Evolutionary conservation across 2,888 invertebrate genomes (phyloP).

Genomic region (Erebia palarica): DNA sequence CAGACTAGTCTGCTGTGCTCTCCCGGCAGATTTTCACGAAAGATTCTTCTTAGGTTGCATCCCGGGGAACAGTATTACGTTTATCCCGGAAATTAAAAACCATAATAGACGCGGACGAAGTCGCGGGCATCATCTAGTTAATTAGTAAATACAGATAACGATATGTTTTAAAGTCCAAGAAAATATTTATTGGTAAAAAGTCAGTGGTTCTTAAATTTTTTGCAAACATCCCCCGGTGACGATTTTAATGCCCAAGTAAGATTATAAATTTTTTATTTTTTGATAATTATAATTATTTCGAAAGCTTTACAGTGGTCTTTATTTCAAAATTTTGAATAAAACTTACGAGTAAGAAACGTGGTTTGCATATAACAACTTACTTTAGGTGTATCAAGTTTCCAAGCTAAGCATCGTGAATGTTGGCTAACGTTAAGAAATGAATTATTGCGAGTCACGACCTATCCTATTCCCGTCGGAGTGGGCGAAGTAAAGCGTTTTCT

Average conservation of each 20-base stretch:
- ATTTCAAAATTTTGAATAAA: not conserved
- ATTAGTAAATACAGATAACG: no score
- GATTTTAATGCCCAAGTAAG: not conserved
- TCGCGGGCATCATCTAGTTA: no score
- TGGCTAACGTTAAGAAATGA: conserved; percentile 36
- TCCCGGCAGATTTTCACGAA: no score
- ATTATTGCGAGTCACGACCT: conserved; percentile 38
- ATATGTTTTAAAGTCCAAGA: no score
- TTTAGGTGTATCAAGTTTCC: not conserved
- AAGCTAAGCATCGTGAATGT: conserved; percentile 29
- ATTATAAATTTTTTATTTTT: not conserved
- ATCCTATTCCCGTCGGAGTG: conserved; percentile 35
- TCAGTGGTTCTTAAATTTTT: conserved; percentile 18
- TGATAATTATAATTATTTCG: no score
- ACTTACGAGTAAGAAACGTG: no score
- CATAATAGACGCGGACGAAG: no score
- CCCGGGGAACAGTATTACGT: no score
- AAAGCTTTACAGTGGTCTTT: no score
- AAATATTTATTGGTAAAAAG: not conserved
- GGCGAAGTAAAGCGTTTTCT: conserved; percentile 30
- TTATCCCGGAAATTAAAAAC: no score
- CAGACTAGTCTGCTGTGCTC: no score
- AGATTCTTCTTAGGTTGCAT: no score
- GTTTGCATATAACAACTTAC: not conserved
- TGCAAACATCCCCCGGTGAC: not conserved